Evolutionary conservation across 2,113 vertebrate genomes (phyloP).

Genomic region (Suncus etruscus): DNA sequence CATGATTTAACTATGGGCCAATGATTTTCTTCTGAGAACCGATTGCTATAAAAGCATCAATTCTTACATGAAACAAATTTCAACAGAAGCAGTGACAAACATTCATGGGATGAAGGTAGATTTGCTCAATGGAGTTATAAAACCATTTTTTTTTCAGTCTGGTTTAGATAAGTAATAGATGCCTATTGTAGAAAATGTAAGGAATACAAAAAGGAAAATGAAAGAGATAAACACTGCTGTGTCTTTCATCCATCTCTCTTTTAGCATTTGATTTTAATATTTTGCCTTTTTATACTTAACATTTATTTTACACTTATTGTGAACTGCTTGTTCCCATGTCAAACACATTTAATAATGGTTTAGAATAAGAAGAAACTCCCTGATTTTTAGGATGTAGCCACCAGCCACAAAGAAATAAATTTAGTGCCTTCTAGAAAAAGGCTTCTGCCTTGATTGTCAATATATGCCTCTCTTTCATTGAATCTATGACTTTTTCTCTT

Average conservation of each 20-base stretch:
- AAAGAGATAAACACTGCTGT: conserved; percentile 29
- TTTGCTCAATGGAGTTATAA: conserved; percentile 34
- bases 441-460: not conserved
- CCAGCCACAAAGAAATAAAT: not conserved
- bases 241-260: not conserved
- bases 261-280: not conserved
- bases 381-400: not conserved
- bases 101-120: conserved; percentile 42
- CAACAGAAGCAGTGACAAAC: not conserved
- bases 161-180: conserved; percentile 10
- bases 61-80: conserved; percentile 42
- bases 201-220: conserved; percentile 25
- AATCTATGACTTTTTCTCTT: not conserved
- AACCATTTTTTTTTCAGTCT: not conserved
- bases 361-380: not conserved
- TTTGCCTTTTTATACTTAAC: not conserved
- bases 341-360: not conserved
- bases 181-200: not conserved
- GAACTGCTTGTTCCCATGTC: too few species aligned
- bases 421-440: not conserved
- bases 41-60: conserved; percentile 25
- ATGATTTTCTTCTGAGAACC: conserved; percentile 58
- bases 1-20: conserved; percentile 31
- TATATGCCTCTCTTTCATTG: not conserved
- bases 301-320: too few species aligned